Base-by-base conservation (phyloP, 2,888 invertebrate genomes). In the Automeris io region DNA sequence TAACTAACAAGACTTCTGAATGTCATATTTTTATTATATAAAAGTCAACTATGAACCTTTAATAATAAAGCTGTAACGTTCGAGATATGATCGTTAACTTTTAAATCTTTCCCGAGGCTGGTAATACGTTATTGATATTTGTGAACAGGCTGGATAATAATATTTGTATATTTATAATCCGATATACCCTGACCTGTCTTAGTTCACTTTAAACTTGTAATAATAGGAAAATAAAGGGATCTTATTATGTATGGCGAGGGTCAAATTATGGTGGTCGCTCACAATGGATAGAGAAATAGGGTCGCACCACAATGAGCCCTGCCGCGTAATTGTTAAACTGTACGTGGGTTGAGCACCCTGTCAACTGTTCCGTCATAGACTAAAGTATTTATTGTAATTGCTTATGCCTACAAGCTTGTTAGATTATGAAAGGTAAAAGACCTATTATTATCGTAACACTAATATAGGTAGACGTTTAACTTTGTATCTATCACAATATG, bases 71-170 rank as follows among this genome's bases (percentile, higher is more conserved):
- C 59, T 59, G 66, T 63, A 62, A 62, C 58, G 54, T 61, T 65
- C 50, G 56, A 57, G 71, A 68, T 65, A 59, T 57, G 53, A 62
- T 70, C 70, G 73, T 81, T 80, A 79, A 80, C 79, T 80, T 82
- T 81, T 72, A 80, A 85, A 85, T 83, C 79, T 73, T 70, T 69
- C 70, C 70, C 65, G 70, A 71, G 71, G 77, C 76, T 66, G 66
- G 78, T 83, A 83, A 82, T 81, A 80, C 78, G 76, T 80, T 83
- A 85, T 83, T 86, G 85, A 83, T 86, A 85, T 85, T 83, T 82
- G 78, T 81, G 76, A 81, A 79, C 80, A 71, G 75, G 70, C 72
- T 68, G 77, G 81, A 81, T 85, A 85, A 85, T 83, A 85, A 86
- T 86, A 85, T 85, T 86, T 86, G 83, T 82, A 69, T 73, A 71